phyloP scores from a whole-genome alignment of 1,140 invertebrate species.

The Cheumatopsyche charites region DNA sequence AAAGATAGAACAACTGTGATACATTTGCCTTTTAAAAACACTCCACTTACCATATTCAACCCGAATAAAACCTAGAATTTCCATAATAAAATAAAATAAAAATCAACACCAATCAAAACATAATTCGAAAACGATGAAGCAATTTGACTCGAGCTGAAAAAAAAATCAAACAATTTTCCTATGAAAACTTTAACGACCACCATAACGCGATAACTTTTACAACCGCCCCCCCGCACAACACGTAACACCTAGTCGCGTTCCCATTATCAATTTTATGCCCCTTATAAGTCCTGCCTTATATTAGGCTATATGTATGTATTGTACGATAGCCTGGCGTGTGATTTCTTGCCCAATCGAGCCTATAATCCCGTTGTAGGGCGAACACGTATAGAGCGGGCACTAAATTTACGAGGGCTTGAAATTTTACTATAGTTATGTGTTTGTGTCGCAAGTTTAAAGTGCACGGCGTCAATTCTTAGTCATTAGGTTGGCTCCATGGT shows the following conservation, averaged over 20 bases:
- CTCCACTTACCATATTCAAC: no score
- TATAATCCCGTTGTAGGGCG: not conserved
- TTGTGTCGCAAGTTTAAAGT: no score
- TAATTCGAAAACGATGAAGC: no score
- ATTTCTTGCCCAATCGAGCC: conserved; percentile 5
- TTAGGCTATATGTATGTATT: not conserved
- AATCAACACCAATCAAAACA: no score
- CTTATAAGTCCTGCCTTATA: not conserved
- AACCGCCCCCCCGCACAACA: not conserved
- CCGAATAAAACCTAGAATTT: no score
- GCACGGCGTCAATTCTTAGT: not conserved
- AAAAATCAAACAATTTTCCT: no score
- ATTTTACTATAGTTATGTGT: not conserved
- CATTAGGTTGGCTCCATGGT: not conserved
- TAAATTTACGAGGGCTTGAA: conserved; percentile 5
- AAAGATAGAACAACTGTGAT: no score
- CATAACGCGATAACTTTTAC: not conserved
- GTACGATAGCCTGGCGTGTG: not conserved
- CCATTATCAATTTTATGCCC: not conserved
- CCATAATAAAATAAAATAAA: no score
- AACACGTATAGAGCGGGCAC: no score
- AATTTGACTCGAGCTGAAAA: no score
- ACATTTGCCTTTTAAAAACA: no score
- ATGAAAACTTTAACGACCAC: not conserved
- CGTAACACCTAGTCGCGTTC: not conserved